Percentiles rank a stretch among this genome's conserved stretches.
phyloP scores from a whole-genome alignment of 2,113 vertebrate genomes.

The Melanerpes formicivorus region DNA sequence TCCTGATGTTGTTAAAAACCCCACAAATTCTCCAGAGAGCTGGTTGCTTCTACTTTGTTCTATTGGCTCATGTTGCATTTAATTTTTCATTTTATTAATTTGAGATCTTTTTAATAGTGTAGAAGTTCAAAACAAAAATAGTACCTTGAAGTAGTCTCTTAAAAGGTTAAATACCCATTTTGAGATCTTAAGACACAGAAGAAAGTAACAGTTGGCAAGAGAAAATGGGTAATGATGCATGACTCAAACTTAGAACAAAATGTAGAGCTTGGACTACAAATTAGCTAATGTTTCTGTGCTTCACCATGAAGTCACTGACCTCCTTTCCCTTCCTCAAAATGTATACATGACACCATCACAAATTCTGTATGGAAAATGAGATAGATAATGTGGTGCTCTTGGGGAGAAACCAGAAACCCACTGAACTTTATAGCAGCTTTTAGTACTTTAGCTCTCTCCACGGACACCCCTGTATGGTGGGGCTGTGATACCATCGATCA shows the following conservation, averaged over 20 bases:
- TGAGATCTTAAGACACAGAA: neutral
- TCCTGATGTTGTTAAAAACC: constrained; percentile 75
- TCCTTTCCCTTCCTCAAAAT: constrained; percentile 19
- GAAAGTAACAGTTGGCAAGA: constrained; percentile 51
- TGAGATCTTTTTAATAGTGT: constrained; percentile 27
- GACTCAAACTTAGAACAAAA: constrained; percentile 47
- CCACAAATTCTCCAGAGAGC: constrained; percentile 64
- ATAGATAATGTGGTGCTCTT: neutral
- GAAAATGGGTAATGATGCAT: constrained; percentile 53
- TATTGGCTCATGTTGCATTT: constrained; percentile 67
- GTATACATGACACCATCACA: neutral
- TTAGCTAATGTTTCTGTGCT: constrained; percentile 34
- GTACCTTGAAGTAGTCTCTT: neutral
- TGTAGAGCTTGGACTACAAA: constrained; percentile 38
- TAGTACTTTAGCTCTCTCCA: accelerated
- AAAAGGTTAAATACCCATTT: constrained; percentile 9
- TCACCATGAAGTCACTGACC: neutral
- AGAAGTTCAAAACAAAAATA: neutral
- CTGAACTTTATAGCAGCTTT: neutral
- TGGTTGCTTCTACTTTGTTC: constrained; percentile 71
- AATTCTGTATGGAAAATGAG: neutral
- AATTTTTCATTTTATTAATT: constrained; percentile 74
- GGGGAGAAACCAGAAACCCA: neutral
- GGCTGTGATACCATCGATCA: neutral
- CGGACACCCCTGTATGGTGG: accelerated